These are phyloP conservation scores for Deilephila elpenor DNA, from an alignment of 2,888 invertebrate genomes.

Conservation along the genomic window DNA sequence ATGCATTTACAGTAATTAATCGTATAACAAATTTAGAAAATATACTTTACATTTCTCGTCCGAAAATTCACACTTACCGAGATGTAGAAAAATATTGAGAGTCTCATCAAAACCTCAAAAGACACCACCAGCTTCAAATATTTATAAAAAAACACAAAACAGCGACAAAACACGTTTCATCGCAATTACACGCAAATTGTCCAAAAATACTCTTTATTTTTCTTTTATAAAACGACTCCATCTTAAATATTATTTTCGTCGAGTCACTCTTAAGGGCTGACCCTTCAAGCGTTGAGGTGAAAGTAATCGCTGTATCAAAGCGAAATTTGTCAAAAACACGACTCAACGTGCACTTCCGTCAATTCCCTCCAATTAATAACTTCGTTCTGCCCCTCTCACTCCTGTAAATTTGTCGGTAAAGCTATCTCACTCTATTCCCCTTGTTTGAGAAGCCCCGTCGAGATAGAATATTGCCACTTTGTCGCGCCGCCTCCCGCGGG, in stretches of 20 bases:
- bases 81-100: no score
- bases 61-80: no score
- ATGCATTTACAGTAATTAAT: no score
- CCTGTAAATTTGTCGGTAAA: conserved; percentile 44
- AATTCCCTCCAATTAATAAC: conserved; percentile 84
- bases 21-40: no score
- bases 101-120: neutral
- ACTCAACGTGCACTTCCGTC: conserved; percentile 79
- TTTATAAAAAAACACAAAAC: conserved; percentile 15
- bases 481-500: conserved; percentile 78
- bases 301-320: conserved; percentile 84
- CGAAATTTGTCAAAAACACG: conserved; percentile 84
- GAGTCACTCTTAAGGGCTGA: conserved; percentile 62
- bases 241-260: conserved; percentile 58
- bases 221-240: conserved; percentile 44
- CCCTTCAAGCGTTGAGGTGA: conserved; percentile 77
- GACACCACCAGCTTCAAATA: neutral
- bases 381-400: conserved; percentile 56
- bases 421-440: conserved; percentile 68
- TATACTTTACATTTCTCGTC: no score
- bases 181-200: conserved; percentile 33
- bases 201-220: conserved; percentile 48
- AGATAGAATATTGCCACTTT: conserved; percentile 84
- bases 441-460: conserved; percentile 82
- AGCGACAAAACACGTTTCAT: conserved; percentile 26